phyloP scores from a whole-genome alignment of 2,113 vertebrate species.

The Megaptera novaeangliae region DNA sequence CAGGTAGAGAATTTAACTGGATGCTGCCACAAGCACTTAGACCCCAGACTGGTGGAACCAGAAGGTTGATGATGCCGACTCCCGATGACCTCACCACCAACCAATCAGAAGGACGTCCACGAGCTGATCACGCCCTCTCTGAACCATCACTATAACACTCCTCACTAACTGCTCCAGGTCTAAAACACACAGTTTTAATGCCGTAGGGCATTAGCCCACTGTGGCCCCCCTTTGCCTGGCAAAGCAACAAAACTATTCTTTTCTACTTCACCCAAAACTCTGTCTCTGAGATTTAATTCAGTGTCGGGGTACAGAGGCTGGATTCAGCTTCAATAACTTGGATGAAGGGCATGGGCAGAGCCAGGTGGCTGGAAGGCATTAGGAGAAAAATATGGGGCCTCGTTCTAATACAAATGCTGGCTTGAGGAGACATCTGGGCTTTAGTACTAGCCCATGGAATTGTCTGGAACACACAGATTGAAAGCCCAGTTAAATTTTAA shows the following conservation, averaged over 20 bases:
- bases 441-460: not conserved
- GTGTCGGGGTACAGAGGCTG: not conserved
- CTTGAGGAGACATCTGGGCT: not conserved
- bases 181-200: not conserved
- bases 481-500: not conserved
- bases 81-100: not conserved
- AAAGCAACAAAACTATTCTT: not conserved
- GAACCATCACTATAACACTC: not conserved
- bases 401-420: not conserved
- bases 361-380: not conserved
- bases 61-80: not conserved
- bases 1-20: not conserved
- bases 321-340: not conserved
- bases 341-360: not conserved
- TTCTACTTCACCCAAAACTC: not conserved
- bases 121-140: not conserved
- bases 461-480: not conserved
- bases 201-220: not conserved
- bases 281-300: not conserved
- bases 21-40: not conserved
- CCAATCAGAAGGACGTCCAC: not conserved
- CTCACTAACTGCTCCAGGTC: not conserved
- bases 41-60: not conserved
- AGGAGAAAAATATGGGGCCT: not conserved
- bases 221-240: not conserved